phyloP scores from a whole-genome alignment of 1,140 invertebrate genomes.

The Drosophila pandora region DNA sequence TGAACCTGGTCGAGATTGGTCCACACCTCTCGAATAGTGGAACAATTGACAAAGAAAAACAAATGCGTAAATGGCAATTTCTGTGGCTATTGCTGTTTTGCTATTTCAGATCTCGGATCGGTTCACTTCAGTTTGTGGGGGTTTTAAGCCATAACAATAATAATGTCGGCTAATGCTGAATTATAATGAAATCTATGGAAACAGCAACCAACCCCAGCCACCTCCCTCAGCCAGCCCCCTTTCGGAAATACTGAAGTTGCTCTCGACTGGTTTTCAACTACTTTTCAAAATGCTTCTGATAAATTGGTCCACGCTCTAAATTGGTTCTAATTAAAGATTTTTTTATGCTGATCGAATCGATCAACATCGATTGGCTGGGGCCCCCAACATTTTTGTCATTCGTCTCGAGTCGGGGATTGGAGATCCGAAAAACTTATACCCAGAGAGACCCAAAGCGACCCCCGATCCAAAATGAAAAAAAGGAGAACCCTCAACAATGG shows the following conservation, averaged over 20 bases:
- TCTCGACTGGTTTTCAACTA: conserved; percentile 81
- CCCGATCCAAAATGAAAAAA: conserved; percentile 8
- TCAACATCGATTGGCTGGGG: conserved; percentile 52
- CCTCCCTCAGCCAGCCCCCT: conserved; percentile 24
- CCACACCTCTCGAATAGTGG: conserved; percentile 58
- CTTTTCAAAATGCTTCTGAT: conserved; percentile 81
- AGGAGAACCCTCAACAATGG: conserved; percentile 50
- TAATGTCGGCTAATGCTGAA: conserved; percentile 62
- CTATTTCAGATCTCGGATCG: conserved; percentile 17
- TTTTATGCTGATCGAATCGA: conserved; percentile 79
- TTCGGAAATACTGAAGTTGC: conserved; percentile 73
- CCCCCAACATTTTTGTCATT: conserved; percentile 69
- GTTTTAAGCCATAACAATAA: conserved; percentile 64
- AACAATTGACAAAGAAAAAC: conserved; percentile 78
- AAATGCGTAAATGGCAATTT: conserved; percentile 75
- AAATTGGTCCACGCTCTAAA: conserved; percentile 80
- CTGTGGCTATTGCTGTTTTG: conserved; percentile 14
- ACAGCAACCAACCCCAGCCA: conserved; percentile 3
- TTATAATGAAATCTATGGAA: conserved; percentile 56
- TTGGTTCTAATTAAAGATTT: conserved; percentile 78
- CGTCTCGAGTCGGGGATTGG: conserved; percentile 55
- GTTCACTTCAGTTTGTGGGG: conserved; percentile 31
- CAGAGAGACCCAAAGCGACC: not conserved
- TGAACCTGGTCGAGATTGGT: conserved; percentile 60
- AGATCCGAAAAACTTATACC: conserved; percentile 6